Evolutionary conservation across 2,113 vertebrate genomes (phyloP), one percentile per base, ranked within the genome.

Genomic region (Oxygymnocypris stewartii): DNA sequence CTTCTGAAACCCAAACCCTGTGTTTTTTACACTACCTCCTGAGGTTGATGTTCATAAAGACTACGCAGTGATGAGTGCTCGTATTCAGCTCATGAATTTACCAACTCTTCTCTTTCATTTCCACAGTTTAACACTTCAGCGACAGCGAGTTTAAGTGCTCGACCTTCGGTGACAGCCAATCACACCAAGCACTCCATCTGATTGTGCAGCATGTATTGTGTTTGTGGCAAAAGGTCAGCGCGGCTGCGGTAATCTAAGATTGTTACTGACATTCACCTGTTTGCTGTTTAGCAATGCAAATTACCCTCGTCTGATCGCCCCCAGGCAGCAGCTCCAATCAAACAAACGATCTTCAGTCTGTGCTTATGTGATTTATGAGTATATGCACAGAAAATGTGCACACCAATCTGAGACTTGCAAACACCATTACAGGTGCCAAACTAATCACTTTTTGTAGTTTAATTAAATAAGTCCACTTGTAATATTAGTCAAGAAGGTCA

Each of bases 281-380:
- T 10, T 1, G 35, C 69, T 40, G n/a, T 54, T 78, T 54, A 78
- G 79, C 79, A 67, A 82, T 67, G 79, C 37, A 67, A 67, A 82
- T 49, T 1, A 18, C 8, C 13, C 18, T 42, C 2, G 6, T 25
- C 6, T 31, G 61, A 25, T 82, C 13, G 3, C 13, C 4, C 12
- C 14, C 20, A 47, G 13, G 7, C 11, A 59, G 16, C 49, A 57
- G 20, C 10, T 9, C 23, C 23, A 25, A 28, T 14, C 42, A 75
- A 1, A 47, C 12, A 0, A n/a, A 6, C 0, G 35, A 10, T 28
- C 51, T 54, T 20, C 51, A 20, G 51, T 54, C 5, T 54, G 51
- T 18, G 16, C 16, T 16, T 54, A 20, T 54, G 16, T 18, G 51
- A 54, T n/a, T n/a, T n/a, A 10, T 8, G 35, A 37, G 4, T 10